Percentiles rank a stretch among this genome's conserved stretches.
These are phyloP conservation scores for Homarus gammarus DNA, from an alignment of 2,888 invertebrate genomes.

Conservation along the genomic window DNA sequence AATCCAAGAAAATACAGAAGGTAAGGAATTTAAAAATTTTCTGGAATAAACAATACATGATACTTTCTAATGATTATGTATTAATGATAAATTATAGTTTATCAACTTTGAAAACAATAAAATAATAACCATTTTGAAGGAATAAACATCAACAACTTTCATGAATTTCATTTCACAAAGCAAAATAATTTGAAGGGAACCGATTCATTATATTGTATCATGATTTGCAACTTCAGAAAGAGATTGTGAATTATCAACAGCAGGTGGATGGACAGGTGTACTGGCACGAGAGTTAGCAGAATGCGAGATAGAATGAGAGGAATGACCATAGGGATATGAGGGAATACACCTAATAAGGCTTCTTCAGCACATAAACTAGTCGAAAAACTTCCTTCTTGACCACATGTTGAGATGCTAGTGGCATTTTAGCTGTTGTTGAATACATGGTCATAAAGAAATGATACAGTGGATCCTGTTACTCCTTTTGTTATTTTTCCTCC, in stretches of 20 bases:
- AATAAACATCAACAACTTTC: neutral
- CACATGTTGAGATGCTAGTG: slow-evolving; percentile 33
- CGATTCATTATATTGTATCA: too few relatives aligned
- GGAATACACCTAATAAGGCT: slow-evolving; percentile 21
- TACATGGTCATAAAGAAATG: slow-evolving; percentile 37
- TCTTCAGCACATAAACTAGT: slow-evolving; percentile 33
- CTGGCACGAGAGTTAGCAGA: slow-evolving; percentile 20
- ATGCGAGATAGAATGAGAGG: neutral
- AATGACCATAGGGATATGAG: slow-evolving; percentile 28
- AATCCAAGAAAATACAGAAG: too few relatives aligned
- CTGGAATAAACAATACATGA: too few relatives aligned
- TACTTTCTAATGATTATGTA: neutral
- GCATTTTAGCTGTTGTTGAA: slow-evolving; percentile 35
- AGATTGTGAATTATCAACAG: too few relatives aligned
- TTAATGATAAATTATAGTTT: too few relatives aligned
- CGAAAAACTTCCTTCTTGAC: slow-evolving; percentile 19
- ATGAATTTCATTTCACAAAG: neutral
- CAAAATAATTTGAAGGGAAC: too few relatives aligned
- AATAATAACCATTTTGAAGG: neutral
- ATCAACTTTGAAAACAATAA: neutral
- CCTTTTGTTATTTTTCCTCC: neutral
- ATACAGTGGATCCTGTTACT: slow-evolving; percentile 31
- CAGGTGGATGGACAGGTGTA: slow-evolving; percentile 38
- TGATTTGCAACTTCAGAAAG: too few relatives aligned
- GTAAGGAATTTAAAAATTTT: too few relatives aligned